These are phyloP conservation scores for Mnemiopsis leidyi DNA, from an alignment of 37 sponge, comb jelly and placozoan species.

Conservation along the genomic window DNA sequence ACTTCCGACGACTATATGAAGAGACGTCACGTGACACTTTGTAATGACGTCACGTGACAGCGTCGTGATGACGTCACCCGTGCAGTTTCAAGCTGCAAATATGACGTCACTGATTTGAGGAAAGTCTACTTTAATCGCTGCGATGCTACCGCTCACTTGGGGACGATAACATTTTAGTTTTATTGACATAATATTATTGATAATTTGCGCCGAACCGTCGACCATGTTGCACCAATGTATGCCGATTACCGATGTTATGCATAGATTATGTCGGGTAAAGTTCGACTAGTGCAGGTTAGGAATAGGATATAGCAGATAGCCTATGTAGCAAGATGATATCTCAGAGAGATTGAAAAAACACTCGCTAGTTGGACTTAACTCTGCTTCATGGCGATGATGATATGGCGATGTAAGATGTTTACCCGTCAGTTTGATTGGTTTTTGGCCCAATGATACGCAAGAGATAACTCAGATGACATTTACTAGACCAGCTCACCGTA, in stretches of 20 bases:
- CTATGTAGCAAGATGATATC: no score
- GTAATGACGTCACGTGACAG: background rate
- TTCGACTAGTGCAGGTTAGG: background rate
- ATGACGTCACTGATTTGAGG: background rate
- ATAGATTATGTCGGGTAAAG: background rate
- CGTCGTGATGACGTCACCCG: background rate
- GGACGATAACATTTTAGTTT: conserved; percentile 16
- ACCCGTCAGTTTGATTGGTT: background rate
- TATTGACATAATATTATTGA: conserved; percentile 56
- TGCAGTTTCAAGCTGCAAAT: no score
- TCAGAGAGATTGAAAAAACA: background rate
- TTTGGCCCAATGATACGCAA: background rate
- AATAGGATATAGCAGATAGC: no score
- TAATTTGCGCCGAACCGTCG: background rate
- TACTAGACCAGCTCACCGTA: no score
- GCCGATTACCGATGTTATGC: no score
- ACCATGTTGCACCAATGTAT: background rate
- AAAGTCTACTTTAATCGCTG: background rate
- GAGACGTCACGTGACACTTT: background rate
- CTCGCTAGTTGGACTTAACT: background rate
- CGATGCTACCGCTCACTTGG: background rate
- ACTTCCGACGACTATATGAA: background rate
- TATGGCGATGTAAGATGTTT: background rate
- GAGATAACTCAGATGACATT: background rate
- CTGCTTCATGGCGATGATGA: background rate